These are phyloP conservation scores for Cisticola juncidis DNA, from an alignment of 2,113 vertebrate species.

Conservation along the genomic window DNA sequence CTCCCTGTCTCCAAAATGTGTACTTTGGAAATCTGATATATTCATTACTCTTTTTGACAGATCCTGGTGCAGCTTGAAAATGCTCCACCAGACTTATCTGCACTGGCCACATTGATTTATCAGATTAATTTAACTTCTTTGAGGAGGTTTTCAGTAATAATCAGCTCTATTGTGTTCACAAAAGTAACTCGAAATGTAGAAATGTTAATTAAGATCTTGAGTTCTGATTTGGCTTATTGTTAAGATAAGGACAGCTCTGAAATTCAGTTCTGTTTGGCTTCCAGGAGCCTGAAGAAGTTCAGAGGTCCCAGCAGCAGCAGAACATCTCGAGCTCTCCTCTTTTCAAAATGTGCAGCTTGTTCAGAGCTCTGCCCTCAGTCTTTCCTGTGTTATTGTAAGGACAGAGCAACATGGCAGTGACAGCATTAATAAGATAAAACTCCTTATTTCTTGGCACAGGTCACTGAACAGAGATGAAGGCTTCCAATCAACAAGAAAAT, in stretches of 20 bases:
- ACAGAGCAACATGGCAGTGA: neutral
- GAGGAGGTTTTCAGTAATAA: conserved; percentile 39
- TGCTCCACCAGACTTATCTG: neutral
- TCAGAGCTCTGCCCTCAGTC: neutral
- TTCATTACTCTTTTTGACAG: conserved; percentile 34
- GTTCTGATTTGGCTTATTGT: conserved; percentile 15
- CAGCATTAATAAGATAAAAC: neutral
- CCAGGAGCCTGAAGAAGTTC: neutral
- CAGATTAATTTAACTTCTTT: conserved; percentile 51
- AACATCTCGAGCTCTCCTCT: neutral
- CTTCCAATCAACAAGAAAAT: neutral
- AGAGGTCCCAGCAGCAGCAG: neutral
- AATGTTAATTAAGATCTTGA: conserved; percentile 37
- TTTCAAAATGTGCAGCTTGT: neutral
- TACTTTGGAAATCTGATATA: neutral
- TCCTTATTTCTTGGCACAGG: neutral
- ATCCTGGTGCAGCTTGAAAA: neutral
- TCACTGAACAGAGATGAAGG: neutral
- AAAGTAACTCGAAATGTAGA: conserved; percentile 25
- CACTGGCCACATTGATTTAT: conserved; percentile 22
- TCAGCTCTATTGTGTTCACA: conserved; percentile 34
- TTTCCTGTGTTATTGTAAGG: neutral
- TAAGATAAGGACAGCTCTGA: neutral
- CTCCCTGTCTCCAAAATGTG: neutral
- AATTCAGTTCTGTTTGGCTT: neutral